Percentiles rank a stretch among this genome's conserved stretches.
Conservation (phyloP, 2,113 vertebrate genomes). For the Elaphurus davidianus region DNA sequence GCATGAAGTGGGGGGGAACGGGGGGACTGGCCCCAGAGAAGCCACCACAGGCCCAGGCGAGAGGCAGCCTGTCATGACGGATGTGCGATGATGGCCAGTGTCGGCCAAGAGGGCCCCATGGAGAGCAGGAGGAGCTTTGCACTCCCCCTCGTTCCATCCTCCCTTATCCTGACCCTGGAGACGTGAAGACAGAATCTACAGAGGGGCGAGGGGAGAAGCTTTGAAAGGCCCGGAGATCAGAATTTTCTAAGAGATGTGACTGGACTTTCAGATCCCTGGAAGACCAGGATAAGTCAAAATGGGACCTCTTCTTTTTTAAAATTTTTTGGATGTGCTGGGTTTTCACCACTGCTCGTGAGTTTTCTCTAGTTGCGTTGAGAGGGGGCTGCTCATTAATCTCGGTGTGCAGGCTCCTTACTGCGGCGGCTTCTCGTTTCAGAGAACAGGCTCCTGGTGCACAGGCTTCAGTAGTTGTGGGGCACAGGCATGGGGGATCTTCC, state of each 20-base stretch:
- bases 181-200: background rate
- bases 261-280: background rate
- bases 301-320: background rate
- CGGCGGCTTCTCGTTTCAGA: background rate
- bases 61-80: background rate
- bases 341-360: background rate
- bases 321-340: background rate
- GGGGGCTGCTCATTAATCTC: background rate
- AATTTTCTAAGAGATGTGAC: background rate
- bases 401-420: background rate
- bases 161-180: background rate
- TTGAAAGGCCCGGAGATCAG: background rate
- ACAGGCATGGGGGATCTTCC: background rate
- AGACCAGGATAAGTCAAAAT: background rate
- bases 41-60: background rate
- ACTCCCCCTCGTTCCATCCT: background rate
- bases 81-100: background rate
- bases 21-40: background rate
- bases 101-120: background rate
- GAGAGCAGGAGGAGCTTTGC: background rate
- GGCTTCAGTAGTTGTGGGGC: background rate
- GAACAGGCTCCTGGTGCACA: background rate
- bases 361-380: background rate
- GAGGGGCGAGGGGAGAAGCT: background rate
- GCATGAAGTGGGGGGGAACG: accelerated